Base-by-base conservation (phyloP, 2,888 invertebrate genomes). In the Notodonta dromedarius region DNA sequence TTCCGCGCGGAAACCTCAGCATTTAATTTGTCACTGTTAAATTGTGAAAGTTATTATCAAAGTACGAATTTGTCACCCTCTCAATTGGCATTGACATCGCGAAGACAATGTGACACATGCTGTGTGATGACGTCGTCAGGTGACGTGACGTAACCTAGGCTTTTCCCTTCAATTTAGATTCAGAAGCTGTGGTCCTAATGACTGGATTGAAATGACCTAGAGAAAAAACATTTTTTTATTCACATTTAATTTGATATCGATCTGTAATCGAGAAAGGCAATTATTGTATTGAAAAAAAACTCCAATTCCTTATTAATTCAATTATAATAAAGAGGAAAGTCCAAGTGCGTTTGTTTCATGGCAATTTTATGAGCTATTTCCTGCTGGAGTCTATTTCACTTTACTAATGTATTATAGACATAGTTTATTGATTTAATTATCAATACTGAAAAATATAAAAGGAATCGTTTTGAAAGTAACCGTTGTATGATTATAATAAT, bases 61-160 rank as follows among this genome's bases (percentile, higher is more conserved):
- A 9, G 40, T 16, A 4, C 54, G 32, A 57, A 57, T 60, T 57
- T 14, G 56, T 60, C 42, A 65, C 54, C 54, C 58, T 66, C 61
- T 59, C 50, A 42, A 54, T 57, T 59, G 48, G 50, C 57, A 69
- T 65, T 73, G 58, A 54, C 40, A 62, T 58, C 16, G 57, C 48
- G 39, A 58, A 8, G 55, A 44, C 40, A 55, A 40, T 55, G 62
- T 73, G 73, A 70, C 70, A 63, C 61, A 63, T 7, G 39, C 39
- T 53, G 53, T 5, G 5, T 40, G 0, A 51, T 69, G 60, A 56
- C 53, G 16, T 56, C 24, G 56, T n/a, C 24, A 0, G 7, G 50
- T 3, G 53, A 53, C 42, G 46, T 63, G 62, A 57, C 58, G 56
- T 60, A 61, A 64, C 51, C 16, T 4, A 56, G 56, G 58, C 50